Evolutionary conservation across 2,113 vertebrate species (phyloP), one percentile per base, ranked within the genome.

Genomic region (Heloderma charlesbogerti): DNA sequence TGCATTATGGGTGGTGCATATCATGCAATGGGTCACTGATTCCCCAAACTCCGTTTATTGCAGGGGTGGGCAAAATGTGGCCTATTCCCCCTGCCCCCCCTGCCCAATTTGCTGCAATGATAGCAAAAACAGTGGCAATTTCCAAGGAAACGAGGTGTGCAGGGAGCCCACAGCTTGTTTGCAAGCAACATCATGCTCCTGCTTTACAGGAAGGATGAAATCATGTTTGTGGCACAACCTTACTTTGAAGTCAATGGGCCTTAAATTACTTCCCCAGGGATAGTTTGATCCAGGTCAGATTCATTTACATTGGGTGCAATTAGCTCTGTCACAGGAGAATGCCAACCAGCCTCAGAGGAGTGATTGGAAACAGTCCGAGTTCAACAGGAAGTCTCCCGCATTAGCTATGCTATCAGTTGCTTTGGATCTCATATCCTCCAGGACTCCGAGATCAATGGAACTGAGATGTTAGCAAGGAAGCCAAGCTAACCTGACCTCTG

Each of bases 401-500:
- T 77, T 89, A 51, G 48, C 48, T 54, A 0, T 40, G 13, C 66
- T 27, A 1, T 6, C 16, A 3, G 79, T 43, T 1, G 0, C 25
- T 3, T 77, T 31, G 6, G 6, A 57, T 13, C 27, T 51, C 27
- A 34, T 4, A 4, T 79, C 74, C 84, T 57, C 31, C 37, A 54
- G 13, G 4, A 89, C 43, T 45, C 69, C 8, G n/a, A 57, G 37
- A 90, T 66, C 89, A 40, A 3, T 22, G 25, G 89, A 43, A 54
- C 83, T 20, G 37, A 92, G 6, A 43, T 74, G 72, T 79, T 72
- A 79, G 15, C 3, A 27, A 63, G 63, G 15, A 48, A 92, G 18
- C 0, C 81, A 3, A 8, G 3, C 3, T 29, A 81, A 60, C 54
- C 57, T 74, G 1, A 0, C 0, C 29, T 6, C 48, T 63, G 6